A percentile compares a stretch with the other conserved stretches of the same genome.
Evolutionary conservation across 2,797 vertebrate genomes (phyloP).

Genomic region (Stomatorhinus walkeri): DNA sequence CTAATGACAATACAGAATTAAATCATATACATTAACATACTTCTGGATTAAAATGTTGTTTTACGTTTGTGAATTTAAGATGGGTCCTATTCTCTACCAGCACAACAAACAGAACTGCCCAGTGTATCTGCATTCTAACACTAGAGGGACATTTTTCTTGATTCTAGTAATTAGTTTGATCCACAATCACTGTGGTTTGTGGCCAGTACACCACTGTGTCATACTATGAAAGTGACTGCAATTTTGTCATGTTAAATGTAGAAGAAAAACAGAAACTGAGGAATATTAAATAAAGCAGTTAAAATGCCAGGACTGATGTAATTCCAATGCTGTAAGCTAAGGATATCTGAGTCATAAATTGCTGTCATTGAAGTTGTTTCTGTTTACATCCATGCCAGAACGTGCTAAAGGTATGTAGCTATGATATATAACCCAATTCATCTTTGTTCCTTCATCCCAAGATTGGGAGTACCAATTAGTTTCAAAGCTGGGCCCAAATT

Average conservation of each 20-base stretch:
- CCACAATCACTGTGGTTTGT: background rate
- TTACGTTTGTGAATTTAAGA: background rate
- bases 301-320: background rate
- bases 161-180: background rate
- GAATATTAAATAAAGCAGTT: background rate
- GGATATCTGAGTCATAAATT: background rate
- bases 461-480: background rate
- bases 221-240: background rate
- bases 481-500: background rate
- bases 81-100: too few relatives aligned
- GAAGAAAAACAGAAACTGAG: background rate
- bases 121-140: background rate
- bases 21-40: background rate
- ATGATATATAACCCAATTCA: background rate
- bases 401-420: background rate
- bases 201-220: background rate
- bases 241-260: background rate
- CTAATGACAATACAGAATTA: background rate
- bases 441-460: background rate
- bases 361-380: background rate
- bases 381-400: background rate
- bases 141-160: background rate
- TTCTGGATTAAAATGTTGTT: background rate
- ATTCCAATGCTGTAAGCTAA: background rate
- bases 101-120: background rate